A percentile compares a stretch with the other conserved stretches of the same genome.
These are phyloP conservation scores for Anguilla obscura DNA, from an alignment of 2,797 vertebrate species.

Conservation along the genomic window DNA sequence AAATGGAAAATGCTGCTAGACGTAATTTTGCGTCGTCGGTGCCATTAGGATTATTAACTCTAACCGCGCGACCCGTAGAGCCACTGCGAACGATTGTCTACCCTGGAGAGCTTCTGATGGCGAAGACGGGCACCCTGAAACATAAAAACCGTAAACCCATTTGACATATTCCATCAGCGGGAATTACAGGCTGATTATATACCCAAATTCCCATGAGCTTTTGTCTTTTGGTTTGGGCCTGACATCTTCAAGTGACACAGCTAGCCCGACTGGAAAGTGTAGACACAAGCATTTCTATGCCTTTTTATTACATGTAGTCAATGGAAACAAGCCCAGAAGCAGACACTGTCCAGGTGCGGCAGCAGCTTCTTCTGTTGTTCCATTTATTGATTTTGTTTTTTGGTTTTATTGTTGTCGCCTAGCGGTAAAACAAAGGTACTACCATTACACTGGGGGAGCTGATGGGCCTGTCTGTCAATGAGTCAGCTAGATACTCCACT, in stretches of 20 bases:
- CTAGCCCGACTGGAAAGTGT: background rate
- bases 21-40: constrained; percentile 52
- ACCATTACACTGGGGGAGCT: background rate
- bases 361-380: background rate
- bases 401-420: background rate
- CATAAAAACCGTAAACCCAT: background rate
- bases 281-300: background rate
- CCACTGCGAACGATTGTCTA: constrained; percentile 9
- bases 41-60: constrained; percentile 61
- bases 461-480: background rate
- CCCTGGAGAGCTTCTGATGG: background rate
- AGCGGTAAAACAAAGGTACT: background rate
- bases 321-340: background rate
- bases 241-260: background rate
- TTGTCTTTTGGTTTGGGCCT: background rate
- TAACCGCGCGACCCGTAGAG: constrained; percentile 70
- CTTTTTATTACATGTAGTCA: background rate
- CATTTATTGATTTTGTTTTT: background rate
- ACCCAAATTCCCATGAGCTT: background rate
- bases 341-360: background rate
- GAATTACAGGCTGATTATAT: background rate
- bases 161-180: background rate
- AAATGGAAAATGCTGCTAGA: constrained; percentile 69
- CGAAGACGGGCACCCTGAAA: background rate
- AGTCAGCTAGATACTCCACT: background rate